Conservation (phyloP, 37 sponge, comb jelly and placozoan species). For the Tethya wilhelma region DNA sequence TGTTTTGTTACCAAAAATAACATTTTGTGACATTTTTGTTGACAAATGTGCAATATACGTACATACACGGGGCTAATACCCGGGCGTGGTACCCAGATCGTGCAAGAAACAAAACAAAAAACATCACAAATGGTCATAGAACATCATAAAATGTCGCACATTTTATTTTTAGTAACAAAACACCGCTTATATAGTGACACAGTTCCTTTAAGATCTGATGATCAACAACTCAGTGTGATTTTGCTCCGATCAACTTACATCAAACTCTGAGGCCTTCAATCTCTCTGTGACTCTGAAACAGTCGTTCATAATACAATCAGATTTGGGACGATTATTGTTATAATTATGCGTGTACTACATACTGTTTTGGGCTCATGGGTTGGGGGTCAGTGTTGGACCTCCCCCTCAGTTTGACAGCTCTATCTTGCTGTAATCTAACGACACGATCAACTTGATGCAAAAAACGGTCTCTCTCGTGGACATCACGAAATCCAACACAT, state of each 20-base stretch:
- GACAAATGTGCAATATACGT: no score
- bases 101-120: no score
- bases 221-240: background rate
- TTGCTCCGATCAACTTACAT: slow-evolving; percentile 39
- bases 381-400: slow-evolving; percentile 19
- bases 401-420: slow-evolving; percentile 13
- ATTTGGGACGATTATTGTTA: background rate
- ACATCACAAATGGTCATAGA: no score
- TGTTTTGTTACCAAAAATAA: background rate
- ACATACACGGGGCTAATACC: no score
- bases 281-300: slow-evolving; percentile 1
- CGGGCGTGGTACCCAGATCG: no score
- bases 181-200: no score
- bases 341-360: background rate
- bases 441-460: slow-evolving; percentile 48
- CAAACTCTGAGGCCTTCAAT: slow-evolving; percentile 57
- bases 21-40: background rate
- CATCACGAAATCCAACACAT: slow-evolving; percentile 62
- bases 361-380: slow-evolving; percentile 26
- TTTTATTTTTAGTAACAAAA: no score
- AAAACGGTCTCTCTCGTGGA: slow-evolving; percentile 35
- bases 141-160: no score
- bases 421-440: slow-evolving; percentile 39
- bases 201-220: no score
- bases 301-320: background rate